Percentiles rank a stretch among this genome's conserved stretches.
Evolutionary conservation across 2,888 invertebrate genomes (phyloP).

Genomic region (Sceliomorpha sp.): DNA sequence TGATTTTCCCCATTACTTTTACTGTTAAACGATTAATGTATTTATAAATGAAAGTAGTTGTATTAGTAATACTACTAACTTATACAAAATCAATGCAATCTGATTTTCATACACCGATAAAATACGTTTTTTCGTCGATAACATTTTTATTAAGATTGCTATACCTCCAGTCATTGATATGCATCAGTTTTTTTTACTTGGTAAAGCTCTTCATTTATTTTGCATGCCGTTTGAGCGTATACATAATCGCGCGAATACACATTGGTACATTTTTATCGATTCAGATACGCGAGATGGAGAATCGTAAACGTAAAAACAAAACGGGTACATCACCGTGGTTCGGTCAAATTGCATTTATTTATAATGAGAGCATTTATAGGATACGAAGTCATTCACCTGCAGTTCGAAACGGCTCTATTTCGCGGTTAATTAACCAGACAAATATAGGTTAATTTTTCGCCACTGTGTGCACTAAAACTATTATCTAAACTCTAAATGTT

Average conservation of each 20-base stretch:
- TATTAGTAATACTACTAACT: too few species aligned
- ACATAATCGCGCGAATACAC: conserved; percentile 36
- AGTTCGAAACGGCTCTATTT: conserved; percentile 26
- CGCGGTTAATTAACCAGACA: conserved; percentile 37
- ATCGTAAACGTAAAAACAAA: conserved; percentile 18
- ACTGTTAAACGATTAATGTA: too few species aligned
- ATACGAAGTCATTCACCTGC: conserved; percentile 51
- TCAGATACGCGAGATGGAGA: conserved; percentile 26
- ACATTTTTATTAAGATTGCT: conserved; percentile 10
- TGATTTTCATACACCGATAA: too few species aligned
- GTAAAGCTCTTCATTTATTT: conserved; percentile 39
- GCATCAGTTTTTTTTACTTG: conserved; percentile 7
- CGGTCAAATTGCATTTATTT: conserved; percentile 49
- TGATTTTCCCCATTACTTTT: too few species aligned
- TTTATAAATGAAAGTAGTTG: too few species aligned
- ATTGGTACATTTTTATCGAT: conserved; percentile 49
- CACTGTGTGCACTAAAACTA: conserved; percentile 34
- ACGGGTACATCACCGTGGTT: conserved; percentile 20
- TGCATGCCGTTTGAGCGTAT: conserved; percentile 30
- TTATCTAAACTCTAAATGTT: conserved; percentile 36
- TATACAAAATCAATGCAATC: too few species aligned
- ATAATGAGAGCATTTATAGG: conserved; percentile 42
- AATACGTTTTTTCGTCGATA: too few species aligned
- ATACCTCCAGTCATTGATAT: conserved; percentile 7
- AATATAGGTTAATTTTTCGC: conserved; percentile 44